These are phyloP conservation scores for Pseudopodoces humilis DNA, from an alignment of 2,113 vertebrate genomes.

Conservation along the genomic window DNA sequence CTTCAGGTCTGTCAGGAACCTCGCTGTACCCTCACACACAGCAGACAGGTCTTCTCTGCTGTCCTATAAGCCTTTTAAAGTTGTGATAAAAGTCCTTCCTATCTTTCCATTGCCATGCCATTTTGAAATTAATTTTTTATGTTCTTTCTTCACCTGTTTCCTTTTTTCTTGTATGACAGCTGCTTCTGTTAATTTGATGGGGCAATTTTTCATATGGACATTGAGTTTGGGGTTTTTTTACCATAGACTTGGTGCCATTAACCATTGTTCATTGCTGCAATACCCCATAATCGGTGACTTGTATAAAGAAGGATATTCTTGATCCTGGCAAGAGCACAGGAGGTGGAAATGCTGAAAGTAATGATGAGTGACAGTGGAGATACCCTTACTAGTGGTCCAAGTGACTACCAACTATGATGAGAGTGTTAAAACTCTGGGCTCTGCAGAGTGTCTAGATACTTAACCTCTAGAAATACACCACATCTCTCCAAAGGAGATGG, in stretches of 20 bases:
- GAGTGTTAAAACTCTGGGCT: not conserved
- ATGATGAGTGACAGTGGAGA: not conserved
- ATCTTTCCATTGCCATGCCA: fast-evolving
- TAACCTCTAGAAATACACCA: not conserved
- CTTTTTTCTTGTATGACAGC: not conserved
- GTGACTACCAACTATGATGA: not conserved
- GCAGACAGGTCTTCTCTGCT: not conserved
- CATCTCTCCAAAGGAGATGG: not conserved
- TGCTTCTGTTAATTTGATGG: not conserved
- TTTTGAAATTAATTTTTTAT: not conserved
- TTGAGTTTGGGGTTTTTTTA: not conserved
- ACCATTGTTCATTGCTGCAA: not conserved
- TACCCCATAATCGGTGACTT: not conserved
- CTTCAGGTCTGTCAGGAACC: not conserved
- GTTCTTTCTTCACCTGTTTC: not conserved
- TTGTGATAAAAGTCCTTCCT: not conserved
- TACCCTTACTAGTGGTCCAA: not conserved
- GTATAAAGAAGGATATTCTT: not conserved
- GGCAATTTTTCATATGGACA: not conserved
- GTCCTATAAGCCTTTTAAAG: not conserved
- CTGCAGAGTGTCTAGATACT: not conserved
- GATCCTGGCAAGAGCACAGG: not conserved
- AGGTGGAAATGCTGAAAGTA: not conserved
- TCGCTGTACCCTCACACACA: fast-evolving
- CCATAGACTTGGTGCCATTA: not conserved